phyloP scores from a whole-genome alignment of 2,888 invertebrate genomes.

The Hypomecis punctinalis region DNA sequence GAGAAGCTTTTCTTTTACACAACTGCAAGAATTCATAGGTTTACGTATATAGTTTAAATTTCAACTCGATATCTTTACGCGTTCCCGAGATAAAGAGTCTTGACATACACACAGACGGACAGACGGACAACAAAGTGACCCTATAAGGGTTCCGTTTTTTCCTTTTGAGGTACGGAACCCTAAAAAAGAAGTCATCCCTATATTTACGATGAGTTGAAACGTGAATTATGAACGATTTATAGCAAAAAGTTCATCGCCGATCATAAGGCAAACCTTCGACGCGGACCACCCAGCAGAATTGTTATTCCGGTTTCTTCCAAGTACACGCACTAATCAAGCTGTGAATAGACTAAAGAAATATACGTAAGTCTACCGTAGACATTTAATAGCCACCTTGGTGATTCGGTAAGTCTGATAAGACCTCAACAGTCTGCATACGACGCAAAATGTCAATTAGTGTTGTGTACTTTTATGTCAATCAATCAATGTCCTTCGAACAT shows the following conservation, averaged over 20 bases:
- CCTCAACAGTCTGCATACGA: slow-evolving; percentile 36
- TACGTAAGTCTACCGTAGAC: neutral
- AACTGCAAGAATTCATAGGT: too few relatives aligned
- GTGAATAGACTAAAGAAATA: slow-evolving; percentile 8
- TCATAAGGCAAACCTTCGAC: neutral
- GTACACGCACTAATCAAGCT: slow-evolving; percentile 40
- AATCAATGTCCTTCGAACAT: too few relatives aligned
- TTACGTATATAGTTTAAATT: too few relatives aligned
- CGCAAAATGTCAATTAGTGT: slow-evolving; percentile 72
- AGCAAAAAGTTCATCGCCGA: slow-evolving; percentile 8
- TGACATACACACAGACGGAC: too few relatives aligned
- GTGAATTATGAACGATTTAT: slow-evolving; percentile 1
- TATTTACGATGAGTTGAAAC: neutral
- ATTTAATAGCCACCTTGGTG: slow-evolving; percentile 4
- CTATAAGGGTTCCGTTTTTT: too few relatives aligned
- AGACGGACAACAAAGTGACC: too few relatives aligned
- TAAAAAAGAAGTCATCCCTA: too few relatives aligned
- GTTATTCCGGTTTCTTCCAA: slow-evolving; percentile 18
- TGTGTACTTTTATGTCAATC: slow-evolving; percentile 11
- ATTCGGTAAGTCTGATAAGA: slow-evolving; percentile 20
- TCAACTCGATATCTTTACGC: too few relatives aligned
- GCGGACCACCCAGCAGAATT: slow-evolving; percentile 27
- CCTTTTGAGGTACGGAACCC: too few relatives aligned
- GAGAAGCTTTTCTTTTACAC: too few relatives aligned
- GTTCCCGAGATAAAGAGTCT: too few relatives aligned